Evolutionary conservation across 2,888 invertebrate species (phyloP).

Genomic region (Cremastobaeus sp.): DNA sequence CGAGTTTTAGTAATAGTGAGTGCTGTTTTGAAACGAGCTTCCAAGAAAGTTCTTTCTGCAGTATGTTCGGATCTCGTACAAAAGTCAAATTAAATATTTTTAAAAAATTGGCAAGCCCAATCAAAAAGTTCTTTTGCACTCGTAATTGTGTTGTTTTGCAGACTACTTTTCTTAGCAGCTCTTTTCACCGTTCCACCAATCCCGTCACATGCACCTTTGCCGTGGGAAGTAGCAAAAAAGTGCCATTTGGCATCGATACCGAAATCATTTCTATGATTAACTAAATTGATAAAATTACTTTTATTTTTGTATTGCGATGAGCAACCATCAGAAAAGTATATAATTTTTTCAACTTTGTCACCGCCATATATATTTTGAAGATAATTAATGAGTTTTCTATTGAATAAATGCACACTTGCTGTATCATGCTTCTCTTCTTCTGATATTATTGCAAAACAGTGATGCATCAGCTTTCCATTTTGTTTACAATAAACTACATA

Average conservation of each 20-base stretch:
- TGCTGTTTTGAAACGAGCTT: conserved; percentile 10
- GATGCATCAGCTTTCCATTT: not conserved
- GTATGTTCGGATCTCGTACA: conserved; percentile 12
- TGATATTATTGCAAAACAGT: not conserved
- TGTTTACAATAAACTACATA: not conserved
- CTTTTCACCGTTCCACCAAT: conserved; percentile 27
- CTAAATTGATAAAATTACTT: conserved; percentile 28
- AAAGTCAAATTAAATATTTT: conserved; percentile 23
- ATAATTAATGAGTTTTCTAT: conserved; percentile 6
- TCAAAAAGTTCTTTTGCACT: conserved; percentile 1
- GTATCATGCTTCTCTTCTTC: conserved; percentile 13
- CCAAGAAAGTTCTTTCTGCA: not conserved
- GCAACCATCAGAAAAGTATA: conserved; percentile 7
- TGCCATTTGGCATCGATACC: conserved; percentile 27
- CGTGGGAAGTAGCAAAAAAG: conserved; percentile 30
- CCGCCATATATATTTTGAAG: not conserved
- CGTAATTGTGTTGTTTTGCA: conserved; percentile 6
- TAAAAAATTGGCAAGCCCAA: conserved; percentile 14
- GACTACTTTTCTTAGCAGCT: conserved; percentile 19
- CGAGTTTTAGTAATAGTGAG: conserved; percentile 4
- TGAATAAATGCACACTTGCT: conserved; percentile 1
- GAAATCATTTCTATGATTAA: conserved; percentile 25
- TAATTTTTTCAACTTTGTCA: conserved; percentile 9
- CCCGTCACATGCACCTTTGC: conserved; percentile 29
- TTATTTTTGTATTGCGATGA: conserved; percentile 26